Evolutionary conservation across 23 tunicate species (phyloP), one percentile per base, ranked within the genome.

Genomic region (Clavelina lepadiformis): DNA sequence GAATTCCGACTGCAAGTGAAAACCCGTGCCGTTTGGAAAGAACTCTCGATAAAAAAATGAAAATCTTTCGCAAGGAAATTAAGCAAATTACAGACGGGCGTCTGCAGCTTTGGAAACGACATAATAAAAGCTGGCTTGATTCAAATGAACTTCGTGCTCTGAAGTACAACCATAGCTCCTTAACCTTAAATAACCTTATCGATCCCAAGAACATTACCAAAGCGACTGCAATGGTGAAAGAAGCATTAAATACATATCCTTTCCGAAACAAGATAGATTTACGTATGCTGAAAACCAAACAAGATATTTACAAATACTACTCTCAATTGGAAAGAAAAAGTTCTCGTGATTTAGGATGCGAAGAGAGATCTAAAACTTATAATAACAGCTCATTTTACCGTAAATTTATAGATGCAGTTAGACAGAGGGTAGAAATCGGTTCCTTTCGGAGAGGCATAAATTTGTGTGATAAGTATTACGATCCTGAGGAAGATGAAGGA

Each of bases 341-440:
- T n/a, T n/a, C n/a, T n/a, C n/a, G n/a, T n/a, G n/a, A n/a, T n/a
- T n/a, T n/a, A n/a, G n/a, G n/a, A n/a, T n/a, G n/a, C n/a, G n/a
- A n/a, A n/a, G n/a, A n/a, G n/a, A n/a, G n/a, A n/a, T n/a, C n/a
- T n/a, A n/a, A n/a, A n/a, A n/a, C n/a, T n/a, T n/a, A n/a, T n/a
- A n/a, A 32, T 18, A 65, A 65, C 71, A 38, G 30, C 38, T 20
- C 44, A 5, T 65, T 65, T 37, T 65, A 65, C 24, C 44, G 46
- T 24, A 65, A 65, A n/a, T 23, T 65, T 31, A 5, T 3, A 3
- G 13, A 38, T 5, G 71, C 45, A 2, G 30, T 65, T 2, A 36
- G 28, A 20, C 54, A 54, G 3, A 41, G 71, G 71, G 53, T 65
- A 2, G 50, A 65, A 25, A 25, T 65, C 33, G 71, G 71, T 26